Evolutionary conservation across 2,888 invertebrate genomes (phyloP).

Genomic region (Ceriagrion tenellum): DNA sequence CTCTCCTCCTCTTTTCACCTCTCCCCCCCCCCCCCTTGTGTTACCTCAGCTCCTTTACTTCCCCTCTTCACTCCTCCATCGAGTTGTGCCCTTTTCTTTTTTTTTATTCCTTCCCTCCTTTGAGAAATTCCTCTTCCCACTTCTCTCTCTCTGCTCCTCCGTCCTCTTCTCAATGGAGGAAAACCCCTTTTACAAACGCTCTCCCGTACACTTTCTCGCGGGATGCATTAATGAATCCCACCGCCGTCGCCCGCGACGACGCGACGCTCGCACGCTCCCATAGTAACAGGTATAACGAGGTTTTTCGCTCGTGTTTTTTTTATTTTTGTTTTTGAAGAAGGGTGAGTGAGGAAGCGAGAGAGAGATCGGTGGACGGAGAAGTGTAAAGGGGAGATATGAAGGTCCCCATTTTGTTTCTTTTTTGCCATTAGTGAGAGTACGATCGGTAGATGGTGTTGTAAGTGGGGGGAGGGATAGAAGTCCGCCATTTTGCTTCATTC

Average conservation of each 20-base stretch:
- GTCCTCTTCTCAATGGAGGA: conserved; percentile 8
- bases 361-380: not conserved
- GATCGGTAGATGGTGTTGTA: too few relatives aligned
- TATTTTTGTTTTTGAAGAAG: not conserved
- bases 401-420: not conserved
- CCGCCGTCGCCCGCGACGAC: too few relatives aligned
- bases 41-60: too few relatives aligned
- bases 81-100: not conserved
- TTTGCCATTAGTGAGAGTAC: too few relatives aligned
- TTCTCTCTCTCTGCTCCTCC: not conserved
- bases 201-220: not conserved
- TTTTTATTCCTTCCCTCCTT: not conserved
- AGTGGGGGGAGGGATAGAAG: too few relatives aligned
- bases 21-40: not conserved
- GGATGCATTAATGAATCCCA: conserved; percentile 6
- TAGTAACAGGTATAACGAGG: not conserved
- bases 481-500: too few relatives aligned
- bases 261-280: conserved; percentile 13
- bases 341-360: not conserved
- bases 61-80: not conserved
- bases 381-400: not conserved
- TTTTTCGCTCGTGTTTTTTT: not conserved
- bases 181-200: not conserved
- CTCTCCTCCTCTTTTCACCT: not conserved
- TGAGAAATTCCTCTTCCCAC: not conserved